phyloP scores from a whole-genome alignment of 1,140 invertebrate species.

The Drosophila funebris region DNA sequence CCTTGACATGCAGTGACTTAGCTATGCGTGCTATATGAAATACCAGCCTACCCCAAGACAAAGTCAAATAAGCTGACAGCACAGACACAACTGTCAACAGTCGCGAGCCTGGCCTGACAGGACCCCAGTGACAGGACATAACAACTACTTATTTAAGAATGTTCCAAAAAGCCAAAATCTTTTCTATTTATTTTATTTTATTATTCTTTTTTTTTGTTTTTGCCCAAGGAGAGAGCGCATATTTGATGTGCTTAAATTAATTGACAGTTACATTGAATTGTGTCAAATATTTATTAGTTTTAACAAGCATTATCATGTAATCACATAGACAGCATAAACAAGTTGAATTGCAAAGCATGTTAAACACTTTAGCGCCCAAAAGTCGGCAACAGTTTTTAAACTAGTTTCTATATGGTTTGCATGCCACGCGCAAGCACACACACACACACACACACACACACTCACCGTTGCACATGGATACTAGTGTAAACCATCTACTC shows the following conservation, averaged over 20 bases:
- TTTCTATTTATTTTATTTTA: too few relatives aligned
- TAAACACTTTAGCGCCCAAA: conserved; percentile 11
- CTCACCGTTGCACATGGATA: background rate
- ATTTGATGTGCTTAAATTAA: background rate
- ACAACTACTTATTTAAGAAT: conserved; percentile 12
- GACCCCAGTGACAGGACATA: conserved; percentile 16
- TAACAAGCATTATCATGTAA: background rate
- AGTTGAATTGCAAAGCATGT: background rate
- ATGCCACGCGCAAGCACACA: conserved; percentile 5
- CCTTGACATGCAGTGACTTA: conserved; percentile 28
- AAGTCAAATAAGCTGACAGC: conserved; percentile 72
- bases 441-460: background rate
- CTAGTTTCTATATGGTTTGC: conserved; percentile 6
- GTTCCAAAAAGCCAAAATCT: conserved; percentile 5
- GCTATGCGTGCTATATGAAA: conserved; percentile 15
- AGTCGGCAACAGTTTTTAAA: conserved; percentile 21
- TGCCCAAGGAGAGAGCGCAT: too few relatives aligned
- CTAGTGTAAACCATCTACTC: conserved; percentile 19
- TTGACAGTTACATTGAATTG: background rate
- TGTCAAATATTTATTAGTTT: background rate
- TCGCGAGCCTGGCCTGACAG: conserved; percentile 16
- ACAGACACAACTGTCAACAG: conserved; percentile 65
- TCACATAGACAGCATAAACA: background rate
- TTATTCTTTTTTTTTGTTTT: background rate
- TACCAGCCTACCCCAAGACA: conserved; percentile 25